Conservation (phyloP, 2,888 invertebrate genomes). For the Lasius platythorax region DNA sequence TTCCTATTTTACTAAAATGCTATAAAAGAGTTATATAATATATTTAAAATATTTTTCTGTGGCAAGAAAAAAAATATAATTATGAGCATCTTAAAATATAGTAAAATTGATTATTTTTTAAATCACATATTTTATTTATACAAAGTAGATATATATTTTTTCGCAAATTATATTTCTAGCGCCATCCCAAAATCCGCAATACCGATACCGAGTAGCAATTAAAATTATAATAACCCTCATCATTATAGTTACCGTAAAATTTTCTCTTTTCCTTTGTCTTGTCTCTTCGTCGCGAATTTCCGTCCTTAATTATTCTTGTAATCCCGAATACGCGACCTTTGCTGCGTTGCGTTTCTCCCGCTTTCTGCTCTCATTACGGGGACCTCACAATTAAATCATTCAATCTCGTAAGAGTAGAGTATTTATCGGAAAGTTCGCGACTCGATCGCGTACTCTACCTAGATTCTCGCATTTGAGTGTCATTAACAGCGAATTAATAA, state of each 20-base stretch:
- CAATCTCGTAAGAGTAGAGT: conserved; percentile 9
- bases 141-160: neutral
- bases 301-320: conserved; percentile 13
- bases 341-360: neutral
- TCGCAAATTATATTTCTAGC: conserved; percentile 1
- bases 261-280: neutral
- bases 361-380: conserved; percentile 10
- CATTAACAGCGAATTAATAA: conserved; percentile 51
- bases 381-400: conserved; percentile 31
- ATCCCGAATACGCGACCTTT: neutral
- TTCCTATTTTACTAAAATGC: neutral
- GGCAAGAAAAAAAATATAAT: neutral
- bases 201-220: neutral
- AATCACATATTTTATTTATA: neutral
- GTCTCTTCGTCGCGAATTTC: conserved; percentile 8
- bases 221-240: conserved; percentile 30
- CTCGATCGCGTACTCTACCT: neutral
- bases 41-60: conserved; percentile 12
- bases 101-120: neutral
- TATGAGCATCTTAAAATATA: neutral
- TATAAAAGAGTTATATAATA: neutral
- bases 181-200: neutral
- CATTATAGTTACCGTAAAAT: neutral
- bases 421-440: conserved; percentile 26
- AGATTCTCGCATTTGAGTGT: conserved; percentile 35